Conservation (phyloP, 1,140 invertebrate species). For the Drosophila mayri region DNA sequence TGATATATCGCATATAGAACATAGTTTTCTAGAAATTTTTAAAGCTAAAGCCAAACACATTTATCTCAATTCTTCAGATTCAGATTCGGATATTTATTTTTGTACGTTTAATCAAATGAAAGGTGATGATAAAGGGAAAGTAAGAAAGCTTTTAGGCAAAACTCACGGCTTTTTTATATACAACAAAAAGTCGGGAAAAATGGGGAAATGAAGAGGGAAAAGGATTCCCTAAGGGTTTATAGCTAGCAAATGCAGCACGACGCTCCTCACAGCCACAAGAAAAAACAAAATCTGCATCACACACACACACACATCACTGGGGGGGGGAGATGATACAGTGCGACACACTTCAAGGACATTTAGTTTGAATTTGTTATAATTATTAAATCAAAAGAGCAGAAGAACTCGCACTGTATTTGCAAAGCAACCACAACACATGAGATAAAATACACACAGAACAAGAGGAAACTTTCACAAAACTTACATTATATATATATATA, state of each 20-base stretch:
- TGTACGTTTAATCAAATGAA: slow-evolving; percentile 38
- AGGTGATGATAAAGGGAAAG: neutral
- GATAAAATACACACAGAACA: slow-evolving; percentile 26
- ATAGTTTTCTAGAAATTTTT: slow-evolving; percentile 79
- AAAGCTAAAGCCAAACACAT: slow-evolving; percentile 28
- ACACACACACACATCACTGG: slow-evolving; percentile 12
- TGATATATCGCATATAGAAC: slow-evolving; percentile 30
- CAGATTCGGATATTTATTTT: slow-evolving; percentile 58
- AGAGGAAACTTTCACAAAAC: slow-evolving; percentile 47
- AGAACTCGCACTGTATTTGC: slow-evolving; percentile 11
- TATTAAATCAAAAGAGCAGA: slow-evolving; percentile 3
- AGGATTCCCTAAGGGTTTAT: slow-evolving; percentile 30
- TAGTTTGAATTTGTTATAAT: slow-evolving; percentile 27
- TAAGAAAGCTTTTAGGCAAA: slow-evolving; percentile 42
- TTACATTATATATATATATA: neutral
- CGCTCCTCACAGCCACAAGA: slow-evolving; percentile 22
- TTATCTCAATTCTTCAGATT: slow-evolving; percentile 29
- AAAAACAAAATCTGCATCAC: slow-evolving; percentile 5
- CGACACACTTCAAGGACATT: slow-evolving; percentile 9
- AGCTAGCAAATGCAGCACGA: slow-evolving; percentile 38
- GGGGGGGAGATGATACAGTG: slow-evolving; percentile 2
- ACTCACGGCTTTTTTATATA: slow-evolving; percentile 29
- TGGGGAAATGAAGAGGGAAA: neutral
- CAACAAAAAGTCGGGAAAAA: neutral
- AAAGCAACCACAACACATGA: slow-evolving; percentile 6